Base-by-base conservation (phyloP, 2,888 invertebrate species). In the Labia minor region DNA sequence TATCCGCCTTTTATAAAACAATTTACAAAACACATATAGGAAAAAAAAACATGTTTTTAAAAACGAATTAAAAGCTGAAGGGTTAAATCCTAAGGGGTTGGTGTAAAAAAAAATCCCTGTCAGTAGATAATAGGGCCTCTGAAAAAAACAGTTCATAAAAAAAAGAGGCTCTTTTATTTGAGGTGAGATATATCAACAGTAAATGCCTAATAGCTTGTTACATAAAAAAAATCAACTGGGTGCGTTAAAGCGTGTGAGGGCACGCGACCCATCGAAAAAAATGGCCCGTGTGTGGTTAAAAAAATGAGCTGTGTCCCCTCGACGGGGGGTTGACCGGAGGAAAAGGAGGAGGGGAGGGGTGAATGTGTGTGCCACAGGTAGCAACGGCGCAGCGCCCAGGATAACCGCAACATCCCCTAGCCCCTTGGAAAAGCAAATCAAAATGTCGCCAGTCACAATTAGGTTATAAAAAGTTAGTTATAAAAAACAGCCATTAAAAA, bases 401-500 rank as follows among this genome's bases (percentile, higher is more conserved):
- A 26, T 26, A 49, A 49, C 49, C 49, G 16, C 49, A 49, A 49
- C 49, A 49, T 49, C 49, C 49, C 49, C 49, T 49, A n/a, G 3
- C n/a, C 49, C 49, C 49, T 49, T 49, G 49, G 16, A 49, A 49
- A 10, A 14, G 49, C 49, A 49, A 49, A 49, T 49, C 49, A 49
- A 49, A 49, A 49, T 49, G 49, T 49, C 49, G 49, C 49, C 49
- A 49, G 14, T 49, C 49, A 49, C 49, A 49, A 49, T 49, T 49
- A 14, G 8, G 49, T 49, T 49, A 49, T 49, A 49, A 49, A 49
- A 49, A 49, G 16, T 49, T 49, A 49, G 14, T 49, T 49, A 49
- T n/a, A 49, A 49, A 49, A 49, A 49, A 49, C n/a, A 49, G 49
- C 49, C 49, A 49, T 49, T 49, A 49, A 49, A 49, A 49, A 49